These are phyloP conservation scores for Petrosia ficiformis DNA, from an alignment of 37 sponge, comb jelly and placozoan genomes.

Conservation along the genomic window DNA sequence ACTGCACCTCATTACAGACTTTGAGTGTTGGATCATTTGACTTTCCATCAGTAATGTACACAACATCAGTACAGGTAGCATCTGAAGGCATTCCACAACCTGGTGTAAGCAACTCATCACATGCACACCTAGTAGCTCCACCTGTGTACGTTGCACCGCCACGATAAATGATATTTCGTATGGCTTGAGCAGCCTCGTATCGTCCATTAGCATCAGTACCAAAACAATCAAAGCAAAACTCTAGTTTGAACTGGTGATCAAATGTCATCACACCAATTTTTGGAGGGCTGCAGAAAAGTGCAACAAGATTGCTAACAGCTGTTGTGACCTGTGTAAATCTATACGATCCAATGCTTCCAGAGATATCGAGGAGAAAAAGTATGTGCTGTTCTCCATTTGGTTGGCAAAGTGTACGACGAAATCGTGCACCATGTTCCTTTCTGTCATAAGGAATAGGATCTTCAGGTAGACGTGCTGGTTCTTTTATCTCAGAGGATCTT, in stretches of 20 bases:
- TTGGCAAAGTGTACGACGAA: no score
- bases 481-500: no score
- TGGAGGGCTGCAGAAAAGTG: neutral
- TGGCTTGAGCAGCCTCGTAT: neutral
- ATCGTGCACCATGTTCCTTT: no score
- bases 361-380: no score
- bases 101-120: constrained; percentile 1
- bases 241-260: constrained; percentile 9
- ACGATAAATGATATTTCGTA: neutral
- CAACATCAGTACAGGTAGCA: constrained; percentile 30
- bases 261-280: constrained; percentile 27
- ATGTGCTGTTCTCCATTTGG: no score
- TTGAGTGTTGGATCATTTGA: constrained; percentile 16
- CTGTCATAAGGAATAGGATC: no score
- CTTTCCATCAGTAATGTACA: constrained; percentile 34
- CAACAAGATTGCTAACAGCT: constrained; percentile 1
- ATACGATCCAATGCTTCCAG: neutral
- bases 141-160: constrained; percentile 11
- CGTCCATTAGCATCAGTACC: neutral
- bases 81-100: constrained; percentile 10
- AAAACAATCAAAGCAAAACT: constrained; percentile 38
- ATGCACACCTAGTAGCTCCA: constrained; percentile 35
- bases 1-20: neutral
- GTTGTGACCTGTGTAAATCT: neutral
- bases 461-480: no score